Base-by-base conservation (phyloP, 1,140 invertebrate species). In the Anadara kagoshimensis region DNA sequence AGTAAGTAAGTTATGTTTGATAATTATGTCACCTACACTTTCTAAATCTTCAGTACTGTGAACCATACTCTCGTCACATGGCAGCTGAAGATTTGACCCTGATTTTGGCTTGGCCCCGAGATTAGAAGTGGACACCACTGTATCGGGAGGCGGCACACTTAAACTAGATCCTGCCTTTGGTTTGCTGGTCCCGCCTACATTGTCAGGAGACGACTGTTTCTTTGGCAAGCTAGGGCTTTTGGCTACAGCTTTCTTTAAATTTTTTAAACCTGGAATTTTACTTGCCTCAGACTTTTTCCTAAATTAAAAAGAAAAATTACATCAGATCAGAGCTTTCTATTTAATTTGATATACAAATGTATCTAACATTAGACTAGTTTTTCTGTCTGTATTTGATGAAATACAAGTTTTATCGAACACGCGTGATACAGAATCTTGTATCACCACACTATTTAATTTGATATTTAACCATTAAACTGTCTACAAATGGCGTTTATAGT, bases 31-130 rank as follows among this genome's bases (percentile, higher is more conserved):
- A 85, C 85, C 73, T 76, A 86, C 78, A 73, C 65, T 86, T 67
- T 81, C 84, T 59, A 83, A 80, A 68, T 79, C 86, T 69, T 83
- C 86, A 65, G 77, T 83, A 79, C 72, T 87, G 41, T 76, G 80
- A 47, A 74, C 68, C 73, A 66, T 80, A 51, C 59, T 79, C 59
- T 70, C 77, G 56, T 75, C 72, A 58, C 75, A 69, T 16, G 78
- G 82, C 11, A 76, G 56, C 69, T 80, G 65, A 51, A 86, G 72
- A 62, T 78, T 81, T 47, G 72, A 74, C 44, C 76, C 75, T 65
- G 69, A 56, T 20, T 71, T 58, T 24, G 75, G 61, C 69, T 83
- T 56, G 45, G 64, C 65, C 26, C 73, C 79, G 14, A 66, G 41
- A 36, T 36, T 36, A 36, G 29, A 36, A 14, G 67, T 57, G 49